A percentile compares a stretch with the other conserved stretches of the same genome.
Evolutionary conservation across 2,888 invertebrate genomes (phyloP).

Genomic region (Eupithecia insigniata): DNA sequence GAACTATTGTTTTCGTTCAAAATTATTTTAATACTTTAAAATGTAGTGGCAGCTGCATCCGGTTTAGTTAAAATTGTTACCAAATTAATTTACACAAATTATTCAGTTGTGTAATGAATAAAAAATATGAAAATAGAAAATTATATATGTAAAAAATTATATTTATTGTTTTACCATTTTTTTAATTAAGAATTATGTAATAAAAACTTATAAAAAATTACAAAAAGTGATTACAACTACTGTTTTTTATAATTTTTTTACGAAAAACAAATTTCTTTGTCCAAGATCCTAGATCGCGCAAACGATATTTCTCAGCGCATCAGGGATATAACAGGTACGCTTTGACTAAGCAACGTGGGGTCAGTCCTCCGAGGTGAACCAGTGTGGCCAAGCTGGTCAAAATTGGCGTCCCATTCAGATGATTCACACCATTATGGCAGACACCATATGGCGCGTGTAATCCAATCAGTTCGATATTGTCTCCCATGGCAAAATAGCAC

Average conservation of each 20-base stretch:
- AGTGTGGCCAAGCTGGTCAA: slow-evolving; percentile 21
- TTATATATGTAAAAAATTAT: not conserved
- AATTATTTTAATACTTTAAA: slow-evolving; percentile 30
- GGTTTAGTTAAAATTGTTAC: slow-evolving; percentile 21
- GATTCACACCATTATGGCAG: not conserved
- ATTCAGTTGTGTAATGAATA: not conserved
- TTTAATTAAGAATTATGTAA: not conserved
- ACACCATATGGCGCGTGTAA: not conserved
- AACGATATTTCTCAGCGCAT: slow-evolving; percentile 4
- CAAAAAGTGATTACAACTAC: not conserved
- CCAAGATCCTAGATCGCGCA: slow-evolving; percentile 10
- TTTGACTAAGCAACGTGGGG: not conserved
- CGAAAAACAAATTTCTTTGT: not conserved
- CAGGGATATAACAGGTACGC: not conserved
- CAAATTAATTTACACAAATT: not conserved
- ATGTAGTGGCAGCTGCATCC: slow-evolving; percentile 40
- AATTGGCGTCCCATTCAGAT: slow-evolving; percentile 17
- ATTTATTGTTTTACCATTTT: not conserved
- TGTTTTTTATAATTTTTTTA: not conserved
- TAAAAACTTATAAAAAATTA: not conserved
- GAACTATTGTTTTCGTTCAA: slow-evolving; percentile 14
- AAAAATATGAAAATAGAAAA: not conserved
- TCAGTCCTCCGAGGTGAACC: slow-evolving; percentile 19
- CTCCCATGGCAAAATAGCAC: slow-evolving; percentile 10
- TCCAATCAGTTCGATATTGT: not conserved